A percentile compares a stretch with the other conserved stretches of the same genome.
These are phyloP conservation scores for Colostygia pectinataria DNA, from an alignment of 2,888 invertebrate genomes.

Conservation along the genomic window DNA sequence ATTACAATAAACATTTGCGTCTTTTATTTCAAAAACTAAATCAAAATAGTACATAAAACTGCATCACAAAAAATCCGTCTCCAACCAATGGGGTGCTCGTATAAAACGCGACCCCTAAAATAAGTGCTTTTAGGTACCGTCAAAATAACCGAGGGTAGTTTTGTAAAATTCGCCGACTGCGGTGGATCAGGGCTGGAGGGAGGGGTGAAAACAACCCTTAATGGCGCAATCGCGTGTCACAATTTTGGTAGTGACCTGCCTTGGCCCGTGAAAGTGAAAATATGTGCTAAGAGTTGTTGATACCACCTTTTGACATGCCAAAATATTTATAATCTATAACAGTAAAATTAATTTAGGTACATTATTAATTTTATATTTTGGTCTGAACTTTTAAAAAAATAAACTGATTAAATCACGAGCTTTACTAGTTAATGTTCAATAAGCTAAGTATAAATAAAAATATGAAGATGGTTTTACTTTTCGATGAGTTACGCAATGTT, in stretches of 20 bases:
- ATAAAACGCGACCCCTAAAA: constrained; percentile 55
- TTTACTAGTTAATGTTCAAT: no score
- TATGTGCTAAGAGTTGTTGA: constrained; percentile 64
- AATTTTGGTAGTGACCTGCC: constrained; percentile 81
- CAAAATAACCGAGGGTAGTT: constrained; percentile 72
- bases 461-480: no score
- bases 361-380: no score
- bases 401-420: no score
- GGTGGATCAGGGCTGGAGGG: constrained; percentile 39
- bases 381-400: no score
- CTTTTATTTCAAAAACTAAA: constrained; percentile 37
- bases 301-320: constrained; percentile 23
- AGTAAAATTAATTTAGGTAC: no score
- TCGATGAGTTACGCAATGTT: no score
- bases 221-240: constrained; percentile 82
- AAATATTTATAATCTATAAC: not conserved
- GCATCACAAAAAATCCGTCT: constrained; percentile 61
- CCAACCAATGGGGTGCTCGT: constrained; percentile 50
- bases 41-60: constrained; percentile 51
- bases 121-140: constrained; percentile 47
- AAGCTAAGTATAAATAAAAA: no score
- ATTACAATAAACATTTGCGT: not conserved
- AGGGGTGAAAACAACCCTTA: constrained; percentile 72
- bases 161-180: constrained; percentile 77
- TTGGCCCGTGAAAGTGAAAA: constrained; percentile 79